Evolutionary conservation across 1,140 invertebrate species (phyloP).

Genomic region (Lamellibrachia luymesi): DNA sequence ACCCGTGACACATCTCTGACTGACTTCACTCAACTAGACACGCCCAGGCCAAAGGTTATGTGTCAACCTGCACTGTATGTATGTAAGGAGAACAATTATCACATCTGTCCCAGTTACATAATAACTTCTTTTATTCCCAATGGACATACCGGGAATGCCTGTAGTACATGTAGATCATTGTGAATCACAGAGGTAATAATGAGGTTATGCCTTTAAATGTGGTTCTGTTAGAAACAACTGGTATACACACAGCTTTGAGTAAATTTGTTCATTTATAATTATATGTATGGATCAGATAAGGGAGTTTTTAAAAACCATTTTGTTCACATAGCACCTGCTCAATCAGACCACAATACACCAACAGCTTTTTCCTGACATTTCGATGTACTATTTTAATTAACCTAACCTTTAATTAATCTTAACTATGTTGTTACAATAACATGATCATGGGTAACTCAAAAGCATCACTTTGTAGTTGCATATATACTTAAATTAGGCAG

Average conservation of each 20-base stretch:
- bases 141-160: not conserved
- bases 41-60: too few species aligned
- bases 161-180: not conserved
- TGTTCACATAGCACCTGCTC: not conserved
- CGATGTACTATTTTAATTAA: not conserved
- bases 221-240: not conserved
- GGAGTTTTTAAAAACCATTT: not conserved
- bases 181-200: not conserved
- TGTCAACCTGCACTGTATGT: not conserved
- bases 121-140: not conserved
- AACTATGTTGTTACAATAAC: not conserved
- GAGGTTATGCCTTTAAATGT: too few species aligned
- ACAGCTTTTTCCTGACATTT: not conserved
- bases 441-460: not conserved
- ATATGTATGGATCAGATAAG: not conserved
- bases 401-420: too few species aligned
- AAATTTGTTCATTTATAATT: not conserved
- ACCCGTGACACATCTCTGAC: not conserved
- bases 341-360: not conserved
- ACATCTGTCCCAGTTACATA: not conserved
- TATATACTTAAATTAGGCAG: not conserved
- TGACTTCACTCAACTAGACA: not conserved
- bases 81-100: not conserved
- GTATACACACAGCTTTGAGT: not conserved
- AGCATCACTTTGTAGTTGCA: not conserved